Conservation (phyloP, 2,888 invertebrate species). For the Cerceris ruficornis region DNA sequence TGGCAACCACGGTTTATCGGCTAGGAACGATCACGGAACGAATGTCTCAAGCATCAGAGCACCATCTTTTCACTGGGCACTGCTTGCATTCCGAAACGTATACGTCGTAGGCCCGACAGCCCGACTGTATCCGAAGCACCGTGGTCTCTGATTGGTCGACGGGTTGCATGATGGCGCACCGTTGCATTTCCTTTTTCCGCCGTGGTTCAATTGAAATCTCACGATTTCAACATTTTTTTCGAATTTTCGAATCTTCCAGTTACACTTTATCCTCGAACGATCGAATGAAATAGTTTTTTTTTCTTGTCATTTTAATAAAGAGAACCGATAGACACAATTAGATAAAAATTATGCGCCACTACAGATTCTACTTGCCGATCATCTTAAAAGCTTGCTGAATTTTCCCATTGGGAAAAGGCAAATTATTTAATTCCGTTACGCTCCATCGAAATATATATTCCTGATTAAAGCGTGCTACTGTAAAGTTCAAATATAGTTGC, state of each 20-base stretch:
- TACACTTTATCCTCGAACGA: too few species aligned
- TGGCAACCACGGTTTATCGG: constrained; percentile 69
- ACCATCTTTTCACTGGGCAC: constrained; percentile 67
- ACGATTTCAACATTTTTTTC: not conserved
- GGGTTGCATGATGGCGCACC: constrained; percentile 35
- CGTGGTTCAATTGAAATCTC: constrained; percentile 15
- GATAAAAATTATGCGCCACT: too few species aligned
- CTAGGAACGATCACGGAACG: constrained; percentile 68
- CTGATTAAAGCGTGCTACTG: too few species aligned
- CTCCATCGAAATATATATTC: too few species aligned
- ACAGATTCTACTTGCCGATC: too few species aligned
- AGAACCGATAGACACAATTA: too few species aligned
- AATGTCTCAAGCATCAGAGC: constrained; percentile 66
- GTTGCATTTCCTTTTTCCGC: constrained; percentile 51
- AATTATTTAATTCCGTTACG: too few species aligned
- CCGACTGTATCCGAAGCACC: not conserved
- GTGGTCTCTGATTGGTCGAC: constrained; percentile 40
- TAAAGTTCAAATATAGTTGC: not conserved
- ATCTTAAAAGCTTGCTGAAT: too few species aligned
- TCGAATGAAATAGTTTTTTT: too few species aligned
- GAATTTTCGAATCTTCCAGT: too few species aligned
- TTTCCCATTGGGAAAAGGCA: too few species aligned
- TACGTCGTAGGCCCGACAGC: constrained; percentile 46
- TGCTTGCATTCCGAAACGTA: constrained; percentile 61
- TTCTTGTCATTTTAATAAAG: too few species aligned